Base-by-base conservation (phyloP, 2,113 vertebrate species). In the Epinephelus moara region DNA sequence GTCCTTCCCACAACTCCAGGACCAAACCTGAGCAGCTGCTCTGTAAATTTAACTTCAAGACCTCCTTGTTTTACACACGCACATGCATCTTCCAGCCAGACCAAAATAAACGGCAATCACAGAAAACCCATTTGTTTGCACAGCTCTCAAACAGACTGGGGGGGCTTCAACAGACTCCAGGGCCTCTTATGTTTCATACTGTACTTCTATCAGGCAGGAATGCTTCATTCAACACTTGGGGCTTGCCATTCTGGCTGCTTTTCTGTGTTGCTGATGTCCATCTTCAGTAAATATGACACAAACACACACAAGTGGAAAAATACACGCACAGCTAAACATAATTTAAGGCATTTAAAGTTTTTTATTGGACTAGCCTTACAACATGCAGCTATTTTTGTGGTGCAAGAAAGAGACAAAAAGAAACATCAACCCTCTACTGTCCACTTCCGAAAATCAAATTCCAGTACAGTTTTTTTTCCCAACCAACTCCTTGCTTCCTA, bases 401-500 rank as follows among this genome's bases (percentile, higher is more conserved):
- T 10, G 55, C 7, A 1, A 47, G 23, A 67, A 5, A 68, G 25
- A 80, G 8, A 74, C 25, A 61, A 73, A 72, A 42, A 25, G 2
- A 55, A 73, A 55, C 19, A 70, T 57, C 6, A 47, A 42, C 23
- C 60, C 19, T 33, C 6, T 1, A 56, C 37, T 78, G 7, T 75
- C 19, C n/a, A 80, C 8, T 18, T 21, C 12, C 42, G 3, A 67
- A 85, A 75, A 40, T 52, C 9, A 27, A 72, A 78, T 63, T 59
- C 8, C 4, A 66, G 14, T 63, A 9, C 11, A 37, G 23, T 62
- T 30, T 71, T 40, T 83, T 45, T 57, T 63, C 80, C 91, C 89
- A 95, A 94, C 89, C 93, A 94, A 93, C 87, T 89, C 83, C 82
- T 94, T 55, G 94, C 70, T 91, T 88, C 95, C 92, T 96, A 95